These are phyloP conservation scores for Loris lydekkerianus DNA, from an alignment of 2,797 vertebrate genomes.

Conservation along the genomic window DNA sequence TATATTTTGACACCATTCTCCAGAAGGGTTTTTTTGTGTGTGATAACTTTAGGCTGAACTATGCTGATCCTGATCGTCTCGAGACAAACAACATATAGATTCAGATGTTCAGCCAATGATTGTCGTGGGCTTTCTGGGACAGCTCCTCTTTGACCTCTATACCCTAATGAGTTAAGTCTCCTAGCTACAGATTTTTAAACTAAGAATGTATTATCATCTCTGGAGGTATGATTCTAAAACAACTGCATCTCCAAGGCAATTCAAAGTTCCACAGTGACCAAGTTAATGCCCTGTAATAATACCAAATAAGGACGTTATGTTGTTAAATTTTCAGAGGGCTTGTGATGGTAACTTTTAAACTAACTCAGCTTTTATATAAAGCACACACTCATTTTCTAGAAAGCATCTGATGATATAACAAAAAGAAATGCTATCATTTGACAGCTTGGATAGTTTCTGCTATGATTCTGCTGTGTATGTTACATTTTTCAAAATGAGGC, in stretches of 20 bases:
- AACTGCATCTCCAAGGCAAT: not conserved
- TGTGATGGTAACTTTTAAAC: not conserved
- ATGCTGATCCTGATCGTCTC: not conserved
- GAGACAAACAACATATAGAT: not conserved
- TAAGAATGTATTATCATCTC: slow-evolving; percentile 28
- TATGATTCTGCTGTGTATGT: not conserved
- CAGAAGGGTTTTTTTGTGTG: not conserved
- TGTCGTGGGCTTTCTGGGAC: not conserved
- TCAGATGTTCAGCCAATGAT: not conserved
- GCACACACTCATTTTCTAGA: not conserved
- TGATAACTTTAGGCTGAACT: not conserved
- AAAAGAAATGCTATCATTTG: not conserved
- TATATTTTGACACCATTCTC: not conserved
- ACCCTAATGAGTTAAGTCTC: not conserved
- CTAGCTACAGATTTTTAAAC: not conserved
- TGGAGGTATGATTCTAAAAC: slow-evolving; percentile 34
- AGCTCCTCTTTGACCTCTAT: not conserved
- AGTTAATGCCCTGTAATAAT: slow-evolving; percentile 44
- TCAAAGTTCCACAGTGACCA: slow-evolving; percentile 59
- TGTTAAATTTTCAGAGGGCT: not conserved
- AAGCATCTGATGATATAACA: not conserved
- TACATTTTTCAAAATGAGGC: not conserved
- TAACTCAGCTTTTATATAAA: not conserved
- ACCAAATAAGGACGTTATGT: no score
- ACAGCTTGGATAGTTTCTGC: not conserved